Evolutionary conservation across 2,797 vertebrate species (phyloP).

Genomic region (Allobates femoralis): DNA sequence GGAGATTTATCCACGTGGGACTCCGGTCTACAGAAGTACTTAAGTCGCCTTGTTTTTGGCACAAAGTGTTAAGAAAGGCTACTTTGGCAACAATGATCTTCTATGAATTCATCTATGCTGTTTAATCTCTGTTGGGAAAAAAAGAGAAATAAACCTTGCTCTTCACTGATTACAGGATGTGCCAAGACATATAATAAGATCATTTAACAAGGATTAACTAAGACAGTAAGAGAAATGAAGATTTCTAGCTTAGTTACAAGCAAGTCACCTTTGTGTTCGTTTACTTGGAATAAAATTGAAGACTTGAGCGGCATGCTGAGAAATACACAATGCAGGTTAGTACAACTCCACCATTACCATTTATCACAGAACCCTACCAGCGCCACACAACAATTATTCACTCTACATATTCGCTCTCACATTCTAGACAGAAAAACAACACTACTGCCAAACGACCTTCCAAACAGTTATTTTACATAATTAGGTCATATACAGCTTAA

Average conservation of each 20-base stretch:
- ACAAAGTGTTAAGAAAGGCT: constrained; percentile 24
- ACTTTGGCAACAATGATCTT: background rate
- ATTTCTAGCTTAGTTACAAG: constrained; percentile 46
- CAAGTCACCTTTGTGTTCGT: constrained; percentile 47
- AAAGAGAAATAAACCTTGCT: constrained; percentile 38
- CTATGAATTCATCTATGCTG: constrained; percentile 46
- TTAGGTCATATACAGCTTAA: constrained; percentile 53
- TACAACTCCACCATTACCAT: constrained; percentile 29
- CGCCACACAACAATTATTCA: constrained; percentile 26
- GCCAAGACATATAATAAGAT: constrained; percentile 9
- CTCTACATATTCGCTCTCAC: constrained; percentile 28
- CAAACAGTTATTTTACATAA: constrained; percentile 48
- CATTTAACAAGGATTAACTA: constrained; percentile 53
- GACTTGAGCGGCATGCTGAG: constrained; percentile 41
- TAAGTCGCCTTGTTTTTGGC: background rate
- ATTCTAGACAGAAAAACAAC: constrained; percentile 36
- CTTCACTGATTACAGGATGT: constrained; percentile 18
- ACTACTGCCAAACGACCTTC: constrained; percentile 11
- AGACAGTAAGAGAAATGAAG: constrained; percentile 55
- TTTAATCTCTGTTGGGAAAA: constrained; percentile 41
- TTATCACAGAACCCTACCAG: constrained; percentile 21
- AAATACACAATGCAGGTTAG: constrained; percentile 46
- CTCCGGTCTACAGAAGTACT: background rate
- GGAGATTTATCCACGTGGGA: background rate
- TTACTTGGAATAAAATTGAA: constrained; percentile 45